Conservation (phyloP, 2,113 vertebrate species). For the Charina bottae region DNA sequence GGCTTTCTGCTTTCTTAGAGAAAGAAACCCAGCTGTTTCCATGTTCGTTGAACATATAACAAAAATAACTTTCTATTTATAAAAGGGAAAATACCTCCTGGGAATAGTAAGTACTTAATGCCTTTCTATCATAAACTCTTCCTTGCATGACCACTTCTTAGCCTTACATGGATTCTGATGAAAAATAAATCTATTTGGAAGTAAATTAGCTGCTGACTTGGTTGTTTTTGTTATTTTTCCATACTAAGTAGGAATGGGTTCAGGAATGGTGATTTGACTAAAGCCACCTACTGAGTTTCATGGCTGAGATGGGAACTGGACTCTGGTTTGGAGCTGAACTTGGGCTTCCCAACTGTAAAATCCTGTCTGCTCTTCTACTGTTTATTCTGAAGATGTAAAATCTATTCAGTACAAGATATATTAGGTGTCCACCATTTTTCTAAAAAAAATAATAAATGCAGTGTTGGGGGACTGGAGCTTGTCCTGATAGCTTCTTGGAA, state of each 20-base stretch:
- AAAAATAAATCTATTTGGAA: neutral
- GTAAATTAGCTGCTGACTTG: neutral
- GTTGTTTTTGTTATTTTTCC: neutral
- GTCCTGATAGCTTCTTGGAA: neutral
- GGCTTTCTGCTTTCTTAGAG: slow-evolving; percentile 11
- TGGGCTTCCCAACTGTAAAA: neutral
- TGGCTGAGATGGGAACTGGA: neutral
- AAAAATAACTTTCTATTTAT: slow-evolving; percentile 22
- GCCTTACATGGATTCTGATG: neutral
- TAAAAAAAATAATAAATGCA: neutral
- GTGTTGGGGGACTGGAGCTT: no score
- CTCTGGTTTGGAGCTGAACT: neutral
- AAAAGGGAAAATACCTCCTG: neutral
- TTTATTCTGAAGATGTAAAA: neutral
- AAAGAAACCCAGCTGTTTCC: slow-evolving; percentile 17
- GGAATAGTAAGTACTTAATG: slow-evolving; percentile 3
- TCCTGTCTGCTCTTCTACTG: neutral
- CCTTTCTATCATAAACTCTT: neutral
- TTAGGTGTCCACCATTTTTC: neutral
- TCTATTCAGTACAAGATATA: neutral
- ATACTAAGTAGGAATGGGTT: neutral
- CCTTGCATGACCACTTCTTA: neutral
- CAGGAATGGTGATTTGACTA: neutral
- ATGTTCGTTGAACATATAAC: neutral
- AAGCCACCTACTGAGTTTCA: neutral